Evolutionary conservation across 2,888 invertebrate genomes (phyloP).

Genomic region (Pseudeuparius sepicola): DNA sequence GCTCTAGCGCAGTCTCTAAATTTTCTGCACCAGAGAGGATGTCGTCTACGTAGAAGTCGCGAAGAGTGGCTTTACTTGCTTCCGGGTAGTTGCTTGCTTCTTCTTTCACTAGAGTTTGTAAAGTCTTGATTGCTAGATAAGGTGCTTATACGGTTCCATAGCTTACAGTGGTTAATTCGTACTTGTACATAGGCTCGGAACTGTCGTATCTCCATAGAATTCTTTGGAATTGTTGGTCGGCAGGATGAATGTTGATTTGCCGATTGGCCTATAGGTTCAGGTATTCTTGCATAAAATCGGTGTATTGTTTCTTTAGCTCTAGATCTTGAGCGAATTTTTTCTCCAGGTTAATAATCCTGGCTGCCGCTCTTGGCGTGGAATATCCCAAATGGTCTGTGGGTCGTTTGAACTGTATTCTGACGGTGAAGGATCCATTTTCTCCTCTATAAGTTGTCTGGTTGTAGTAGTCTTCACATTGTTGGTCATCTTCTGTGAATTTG

Average conservation of each 20-base stretch:
- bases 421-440: slow-evolving; percentile 14
- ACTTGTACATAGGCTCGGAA: slow-evolving; percentile 14
- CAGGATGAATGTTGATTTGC: slow-evolving; percentile 10
- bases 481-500: slow-evolving; percentile 10
- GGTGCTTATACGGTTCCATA: slow-evolving; percentile 22
- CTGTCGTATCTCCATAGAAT: slow-evolving; percentile 19
- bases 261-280: slow-evolving; percentile 7
- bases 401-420: slow-evolving; percentile 14
- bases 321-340: slow-evolving; percentile 10
- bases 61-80: slow-evolving; percentile 4
- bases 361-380: slow-evolving; percentile 15
- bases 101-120: slow-evolving; percentile 19
- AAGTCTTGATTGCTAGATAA: slow-evolving; percentile 18
- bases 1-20: background rate
- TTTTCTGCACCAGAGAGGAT: slow-evolving; percentile 4
- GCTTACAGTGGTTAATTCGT: slow-evolving; percentile 20
- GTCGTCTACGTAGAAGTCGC: slow-evolving; percentile 6
- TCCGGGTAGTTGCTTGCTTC: slow-evolving; percentile 16
- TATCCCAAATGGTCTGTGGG: slow-evolving; percentile 6
- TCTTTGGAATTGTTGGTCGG: slow-evolving; percentile 19
- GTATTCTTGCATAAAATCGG: slow-evolving; percentile 18
- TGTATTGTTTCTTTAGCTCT: slow-evolving; percentile 12
- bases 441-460: slow-evolving; percentile 5
- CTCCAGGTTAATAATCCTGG: slow-evolving; percentile 16
- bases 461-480: slow-evolving; percentile 15